Percentiles rank a stretch among this genome's conserved stretches.
Evolutionary conservation across 2,888 invertebrate species (phyloP).

Genomic region (Perithous albicinctus): DNA sequence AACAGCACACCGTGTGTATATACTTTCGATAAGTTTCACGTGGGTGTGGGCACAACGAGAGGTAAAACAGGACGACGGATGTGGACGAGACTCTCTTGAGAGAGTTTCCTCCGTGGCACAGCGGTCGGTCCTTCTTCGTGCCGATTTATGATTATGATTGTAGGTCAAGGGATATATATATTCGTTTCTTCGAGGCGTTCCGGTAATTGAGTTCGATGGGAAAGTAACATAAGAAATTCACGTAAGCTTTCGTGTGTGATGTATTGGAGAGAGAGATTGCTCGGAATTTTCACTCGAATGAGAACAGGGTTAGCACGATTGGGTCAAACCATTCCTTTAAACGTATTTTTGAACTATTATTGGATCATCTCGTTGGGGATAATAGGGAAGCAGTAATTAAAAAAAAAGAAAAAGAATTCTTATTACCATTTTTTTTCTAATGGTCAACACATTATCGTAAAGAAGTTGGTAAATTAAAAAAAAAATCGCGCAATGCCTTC

Average conservation of each 20-base stretch:
- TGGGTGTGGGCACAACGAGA: constrained; percentile 25
- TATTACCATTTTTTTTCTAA: too few species aligned
- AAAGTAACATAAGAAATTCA: constrained; percentile 9
- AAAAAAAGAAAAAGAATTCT: too few species aligned
- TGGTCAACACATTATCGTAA: too few species aligned
- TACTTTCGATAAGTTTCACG: constrained; percentile 54
- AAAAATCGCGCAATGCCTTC: too few species aligned
- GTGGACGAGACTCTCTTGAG: constrained; percentile 29
- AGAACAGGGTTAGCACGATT: not conserved
- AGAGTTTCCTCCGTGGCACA: constrained; percentile 43
- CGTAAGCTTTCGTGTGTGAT: constrained; percentile 1
- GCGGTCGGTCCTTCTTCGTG: constrained; percentile 28
- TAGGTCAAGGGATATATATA: constrained; percentile 47
- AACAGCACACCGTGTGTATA: too few species aligned
- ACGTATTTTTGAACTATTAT: too few species aligned
- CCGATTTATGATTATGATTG: constrained; percentile 47
- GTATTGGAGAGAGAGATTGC: not conserved
- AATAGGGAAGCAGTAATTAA: too few species aligned
- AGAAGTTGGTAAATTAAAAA: too few species aligned
- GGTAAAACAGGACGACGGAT: constrained; percentile 42
- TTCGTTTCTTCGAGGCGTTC: constrained; percentile 1
- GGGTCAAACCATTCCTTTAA: too few species aligned
- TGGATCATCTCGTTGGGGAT: too few species aligned
- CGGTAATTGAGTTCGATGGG: constrained; percentile 29
- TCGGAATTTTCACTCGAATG: not conserved